Percentiles rank a stretch among this genome's conserved stretches.
Conservation (phyloP, 2,797 vertebrate genomes). For the Falco columbarius region DNA sequence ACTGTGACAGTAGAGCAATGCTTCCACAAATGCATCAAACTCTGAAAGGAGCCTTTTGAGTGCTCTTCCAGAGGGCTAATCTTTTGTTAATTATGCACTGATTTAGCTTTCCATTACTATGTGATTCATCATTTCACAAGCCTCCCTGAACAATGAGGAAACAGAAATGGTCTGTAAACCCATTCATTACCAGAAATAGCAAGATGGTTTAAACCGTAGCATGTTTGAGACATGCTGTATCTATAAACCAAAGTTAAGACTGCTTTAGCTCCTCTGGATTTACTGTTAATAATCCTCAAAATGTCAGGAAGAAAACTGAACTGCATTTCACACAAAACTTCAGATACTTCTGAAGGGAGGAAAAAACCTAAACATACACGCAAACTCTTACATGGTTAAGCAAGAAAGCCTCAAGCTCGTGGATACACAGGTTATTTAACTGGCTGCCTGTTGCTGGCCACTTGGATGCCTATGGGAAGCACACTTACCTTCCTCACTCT, state of each 20-base stretch:
- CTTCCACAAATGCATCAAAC: background rate
- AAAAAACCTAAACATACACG: background rate
- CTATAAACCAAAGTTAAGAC: background rate
- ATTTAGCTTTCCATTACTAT: background rate
- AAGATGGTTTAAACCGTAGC: background rate
- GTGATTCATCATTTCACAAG: background rate
- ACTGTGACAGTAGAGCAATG: accelerated
- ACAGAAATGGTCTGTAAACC: background rate
- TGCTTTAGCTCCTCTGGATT: background rate
- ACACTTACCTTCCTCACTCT: background rate
- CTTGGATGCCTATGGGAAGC: background rate
- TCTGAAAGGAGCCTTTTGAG: background rate
- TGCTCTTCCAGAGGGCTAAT: background rate
- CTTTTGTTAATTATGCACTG: background rate
- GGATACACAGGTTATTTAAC: background rate
- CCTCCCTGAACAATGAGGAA: background rate
- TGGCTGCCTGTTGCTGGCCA: background rate
- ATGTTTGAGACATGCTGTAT: background rate
- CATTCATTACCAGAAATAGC: background rate
- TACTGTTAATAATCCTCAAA: background rate
- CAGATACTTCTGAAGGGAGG: background rate
- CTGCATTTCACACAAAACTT: background rate
- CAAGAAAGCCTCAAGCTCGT: background rate
- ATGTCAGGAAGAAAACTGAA: background rate
- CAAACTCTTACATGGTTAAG: background rate